phyloP scores from a whole-genome alignment of 1,140 invertebrate genomes.

The Philotrypesis tridentata region DNA sequence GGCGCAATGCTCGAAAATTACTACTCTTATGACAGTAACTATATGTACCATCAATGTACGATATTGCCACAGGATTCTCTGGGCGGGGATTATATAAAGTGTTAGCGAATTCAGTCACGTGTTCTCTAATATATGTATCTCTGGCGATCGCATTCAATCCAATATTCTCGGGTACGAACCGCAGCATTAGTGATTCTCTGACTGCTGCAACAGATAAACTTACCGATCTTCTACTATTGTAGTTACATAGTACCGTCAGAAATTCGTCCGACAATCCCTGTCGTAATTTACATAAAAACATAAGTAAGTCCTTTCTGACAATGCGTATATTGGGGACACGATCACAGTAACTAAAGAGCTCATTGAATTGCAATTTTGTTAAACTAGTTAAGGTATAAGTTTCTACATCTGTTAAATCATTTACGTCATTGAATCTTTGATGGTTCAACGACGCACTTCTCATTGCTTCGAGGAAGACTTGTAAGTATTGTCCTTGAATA shows the following conservation, averaged over 20 bases:
- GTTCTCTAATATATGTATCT: conserved; percentile 14
- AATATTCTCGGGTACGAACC: conserved; percentile 15
- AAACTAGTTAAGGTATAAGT: conserved; percentile 3
- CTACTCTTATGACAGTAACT: not conserved
- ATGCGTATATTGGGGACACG: too few species aligned
- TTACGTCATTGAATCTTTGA: not conserved
- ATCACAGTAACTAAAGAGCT: conserved; percentile 6
- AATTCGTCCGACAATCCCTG: conserved; percentile 10
- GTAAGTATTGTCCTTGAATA: too few species aligned
- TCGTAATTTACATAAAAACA: too few species aligned
- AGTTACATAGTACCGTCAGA: conserved; percentile 5
- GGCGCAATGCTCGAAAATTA: conserved; percentile 6
- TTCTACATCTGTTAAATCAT: conserved; percentile 38
- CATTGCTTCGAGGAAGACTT: too few species aligned
- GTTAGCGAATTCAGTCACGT: conserved; percentile 19
- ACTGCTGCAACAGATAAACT: conserved; percentile 13
- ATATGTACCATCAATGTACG: conserved; percentile 29
- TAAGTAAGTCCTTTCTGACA: too few species aligned
- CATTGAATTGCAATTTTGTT: conserved; percentile 9
- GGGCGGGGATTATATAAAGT: conserved; percentile 29
- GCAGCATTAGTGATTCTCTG: not conserved
- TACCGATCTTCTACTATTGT: not conserved
- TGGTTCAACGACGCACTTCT: too few species aligned
- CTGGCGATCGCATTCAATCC: conserved; percentile 1
- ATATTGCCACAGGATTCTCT: conserved; percentile 1